phyloP scores from a whole-genome alignment of 2,888 invertebrate genomes.

The Selenia dentaria region DNA sequence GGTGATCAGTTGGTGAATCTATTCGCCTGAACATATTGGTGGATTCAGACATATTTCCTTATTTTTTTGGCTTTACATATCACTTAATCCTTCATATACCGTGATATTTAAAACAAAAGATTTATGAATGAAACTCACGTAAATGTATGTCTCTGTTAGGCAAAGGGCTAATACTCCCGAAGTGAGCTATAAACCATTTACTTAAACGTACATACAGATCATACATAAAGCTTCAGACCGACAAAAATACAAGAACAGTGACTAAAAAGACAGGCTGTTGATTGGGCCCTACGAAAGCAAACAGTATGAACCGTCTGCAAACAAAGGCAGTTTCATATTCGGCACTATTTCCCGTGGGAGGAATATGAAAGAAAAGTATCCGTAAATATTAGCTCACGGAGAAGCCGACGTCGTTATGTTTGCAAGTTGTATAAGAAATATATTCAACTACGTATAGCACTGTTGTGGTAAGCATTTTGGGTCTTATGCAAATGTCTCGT shows the following conservation, averaged over 20 bases:
- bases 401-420: conserved; percentile 23
- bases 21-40: too few relatives aligned
- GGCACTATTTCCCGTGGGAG: conserved; percentile 60
- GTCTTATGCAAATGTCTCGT: too few relatives aligned
- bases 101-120: too few relatives aligned
- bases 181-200: too few relatives aligned
- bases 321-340: conserved; percentile 48
- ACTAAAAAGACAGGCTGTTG: conserved; percentile 29
- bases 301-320: conserved; percentile 26
- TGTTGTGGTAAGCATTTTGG: conserved; percentile 11
- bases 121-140: too few relatives aligned
- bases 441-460: neutral
- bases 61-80: too few relatives aligned
- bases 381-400: conserved; percentile 50
- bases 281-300: conserved; percentile 27
- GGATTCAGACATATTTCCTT: too few relatives aligned
- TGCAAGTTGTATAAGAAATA: conserved; percentile 10
- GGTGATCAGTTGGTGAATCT: too few relatives aligned
- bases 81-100: too few relatives aligned
- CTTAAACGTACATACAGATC: too few relatives aligned
- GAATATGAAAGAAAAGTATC: conserved; percentile 33
- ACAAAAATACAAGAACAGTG: conserved; percentile 24
- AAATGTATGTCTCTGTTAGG: too few relatives aligned
- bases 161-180: too few relatives aligned
- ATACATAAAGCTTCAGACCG: conserved; percentile 21